phyloP scores from a whole-genome alignment of 2,888 invertebrate genomes.

The Drosophila rubida region DNA sequence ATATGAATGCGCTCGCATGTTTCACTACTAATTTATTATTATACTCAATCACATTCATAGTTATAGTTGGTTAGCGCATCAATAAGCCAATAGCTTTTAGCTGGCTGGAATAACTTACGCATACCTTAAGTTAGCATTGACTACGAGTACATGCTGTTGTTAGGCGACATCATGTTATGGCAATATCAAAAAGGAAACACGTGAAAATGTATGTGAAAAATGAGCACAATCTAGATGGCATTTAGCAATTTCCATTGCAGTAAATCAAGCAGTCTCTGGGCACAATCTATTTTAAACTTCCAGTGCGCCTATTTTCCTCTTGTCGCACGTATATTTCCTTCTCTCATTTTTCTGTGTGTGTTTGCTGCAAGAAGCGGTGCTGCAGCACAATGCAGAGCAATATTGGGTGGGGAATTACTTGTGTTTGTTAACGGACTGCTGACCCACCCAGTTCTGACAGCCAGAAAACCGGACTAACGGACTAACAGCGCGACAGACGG shows the following conservation, averaged over 20 bases:
- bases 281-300: slow-evolving; percentile 1
- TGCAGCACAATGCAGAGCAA: slow-evolving; percentile 18
- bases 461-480: slow-evolving; percentile 6
- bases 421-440: slow-evolving; percentile 41
- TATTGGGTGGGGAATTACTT: slow-evolving; percentile 44
- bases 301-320: slow-evolving; percentile 20
- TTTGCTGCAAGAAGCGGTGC: slow-evolving; percentile 22
- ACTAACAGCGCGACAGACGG: not conserved
- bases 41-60: not conserved
- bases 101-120: no score
- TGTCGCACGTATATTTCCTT: slow-evolving; percentile 6
- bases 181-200: not conserved
- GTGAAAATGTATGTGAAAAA: not conserved
- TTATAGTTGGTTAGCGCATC: no score
- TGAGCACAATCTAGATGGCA: not conserved
- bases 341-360: slow-evolving; percentile 21
- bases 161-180: no score
- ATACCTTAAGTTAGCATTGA: no score
- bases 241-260: slow-evolving; percentile 6
- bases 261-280: slow-evolving; percentile 16
- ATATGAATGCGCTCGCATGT: not conserved
- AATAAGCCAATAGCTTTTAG: not conserved
- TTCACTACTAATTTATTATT: not conserved
- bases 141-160: no score
- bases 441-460: slow-evolving; percentile 16